A percentile compares a stretch with the other conserved stretches of the same genome.
phyloP scores from a whole-genome alignment of 2,888 invertebrate species.

The Galeopsomyia nigrocyanea region DNA sequence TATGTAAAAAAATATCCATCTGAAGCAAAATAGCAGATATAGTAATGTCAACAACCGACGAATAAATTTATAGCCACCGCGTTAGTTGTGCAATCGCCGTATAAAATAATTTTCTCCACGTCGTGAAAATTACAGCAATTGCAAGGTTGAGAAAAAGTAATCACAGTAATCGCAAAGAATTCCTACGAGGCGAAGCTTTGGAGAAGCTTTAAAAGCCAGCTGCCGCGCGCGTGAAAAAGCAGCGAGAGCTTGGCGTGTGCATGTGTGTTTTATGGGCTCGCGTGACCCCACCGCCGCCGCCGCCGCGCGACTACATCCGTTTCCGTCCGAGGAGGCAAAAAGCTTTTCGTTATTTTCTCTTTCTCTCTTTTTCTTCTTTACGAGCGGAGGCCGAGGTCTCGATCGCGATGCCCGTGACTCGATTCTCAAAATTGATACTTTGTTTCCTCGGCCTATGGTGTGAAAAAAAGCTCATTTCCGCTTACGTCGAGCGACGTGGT shows the following conservation, averaged over 20 bases:
- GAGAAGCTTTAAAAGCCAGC: background rate
- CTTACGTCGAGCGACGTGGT: too few relatives aligned
- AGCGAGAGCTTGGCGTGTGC: slow-evolving; percentile 20
- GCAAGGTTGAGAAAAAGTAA: too few relatives aligned
- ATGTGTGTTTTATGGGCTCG: slow-evolving; percentile 62
- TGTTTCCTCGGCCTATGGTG: slow-evolving; percentile 15
- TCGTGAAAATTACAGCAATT: too few relatives aligned
- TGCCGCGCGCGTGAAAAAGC: slow-evolving; percentile 13
- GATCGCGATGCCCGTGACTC: slow-evolving; percentile 12
- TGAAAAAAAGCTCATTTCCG: slow-evolving; percentile 28
- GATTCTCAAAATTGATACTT: slow-evolving; percentile 37
- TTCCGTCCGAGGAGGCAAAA: slow-evolving; percentile 55
- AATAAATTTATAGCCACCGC: too few relatives aligned
- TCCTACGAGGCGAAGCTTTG: too few relatives aligned
- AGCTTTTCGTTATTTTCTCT: background rate
- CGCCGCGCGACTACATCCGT: slow-evolving; percentile 64
- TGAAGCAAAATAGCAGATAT: too few relatives aligned
- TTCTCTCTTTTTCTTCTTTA: slow-evolving; percentile 13
- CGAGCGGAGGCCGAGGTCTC: background rate
- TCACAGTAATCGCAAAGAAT: too few relatives aligned
- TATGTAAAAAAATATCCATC: too few relatives aligned
- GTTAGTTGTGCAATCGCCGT: too few relatives aligned
- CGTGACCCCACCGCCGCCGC: slow-evolving; percentile 59
- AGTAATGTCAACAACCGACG: too few relatives aligned
- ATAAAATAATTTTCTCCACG: too few relatives aligned